Evolutionary conservation across 2,888 invertebrate genomes (phyloP).

Genomic region (Serripes groenlandicus): DNA sequence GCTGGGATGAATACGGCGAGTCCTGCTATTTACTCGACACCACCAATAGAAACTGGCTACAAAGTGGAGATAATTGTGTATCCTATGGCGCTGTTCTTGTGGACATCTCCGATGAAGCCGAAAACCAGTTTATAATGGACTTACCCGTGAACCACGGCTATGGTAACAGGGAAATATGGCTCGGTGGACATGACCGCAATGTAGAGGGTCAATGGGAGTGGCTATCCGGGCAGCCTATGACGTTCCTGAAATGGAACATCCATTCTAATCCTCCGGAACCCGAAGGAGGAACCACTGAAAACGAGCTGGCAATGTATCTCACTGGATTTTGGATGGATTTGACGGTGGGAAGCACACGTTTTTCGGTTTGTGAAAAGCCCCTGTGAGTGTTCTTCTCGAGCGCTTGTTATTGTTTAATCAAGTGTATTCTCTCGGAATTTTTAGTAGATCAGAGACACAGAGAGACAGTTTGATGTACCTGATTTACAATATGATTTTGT

Average conservation of each 20-base stretch:
- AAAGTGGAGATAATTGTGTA: not conserved
- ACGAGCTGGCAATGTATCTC: not conserved
- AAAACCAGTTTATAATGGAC: not conserved
- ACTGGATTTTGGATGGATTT: not conserved
- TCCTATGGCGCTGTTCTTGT: not conserved
- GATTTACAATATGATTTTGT: too few relatives aligned
- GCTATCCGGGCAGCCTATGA: not conserved
- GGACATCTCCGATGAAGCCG: not conserved
- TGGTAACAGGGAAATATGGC: not conserved
- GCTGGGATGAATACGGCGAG: not conserved
- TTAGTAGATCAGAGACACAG: too few relatives aligned
- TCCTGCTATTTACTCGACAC: not conserved
- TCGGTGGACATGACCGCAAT: not conserved
- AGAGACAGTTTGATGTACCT: too few relatives aligned
- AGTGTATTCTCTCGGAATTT: too few relatives aligned
- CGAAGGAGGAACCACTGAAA: not conserved
- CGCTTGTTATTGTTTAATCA: too few relatives aligned
- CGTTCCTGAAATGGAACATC: not conserved
- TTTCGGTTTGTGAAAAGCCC: not conserved
- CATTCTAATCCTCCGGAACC: not conserved
- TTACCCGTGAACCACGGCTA: not conserved
- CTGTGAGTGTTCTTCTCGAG: not conserved
- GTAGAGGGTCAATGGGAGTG: conserved; percentile 1
- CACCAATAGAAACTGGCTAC: not conserved
- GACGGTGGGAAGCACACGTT: not conserved